phyloP scores from a whole-genome alignment of 2,888 invertebrate genomes.

The Geophilus truncorum region DNA sequence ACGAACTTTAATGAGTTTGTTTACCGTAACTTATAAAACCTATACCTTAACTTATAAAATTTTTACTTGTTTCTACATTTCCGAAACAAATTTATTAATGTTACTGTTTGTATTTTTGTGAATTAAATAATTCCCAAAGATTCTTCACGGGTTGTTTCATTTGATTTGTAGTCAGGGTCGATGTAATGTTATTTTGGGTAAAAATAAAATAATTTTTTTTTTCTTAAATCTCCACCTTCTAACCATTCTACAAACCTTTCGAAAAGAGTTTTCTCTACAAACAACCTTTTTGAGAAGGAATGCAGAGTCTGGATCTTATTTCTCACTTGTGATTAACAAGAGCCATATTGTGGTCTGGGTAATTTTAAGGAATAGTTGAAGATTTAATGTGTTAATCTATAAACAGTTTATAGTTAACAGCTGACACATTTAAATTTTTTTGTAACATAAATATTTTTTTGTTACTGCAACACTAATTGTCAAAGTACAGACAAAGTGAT shows the following conservation, averaged over 20 bases:
- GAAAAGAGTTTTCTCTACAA: not conserved
- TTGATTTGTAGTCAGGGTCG: not conserved
- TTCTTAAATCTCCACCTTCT: not conserved
- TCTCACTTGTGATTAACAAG: conserved; percentile 3
- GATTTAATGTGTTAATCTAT: not conserved
- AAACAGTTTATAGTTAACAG: too few relatives aligned
- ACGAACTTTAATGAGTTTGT: too few relatives aligned
- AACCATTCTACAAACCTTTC: not conserved
- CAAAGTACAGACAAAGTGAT: not conserved
- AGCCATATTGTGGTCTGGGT: not conserved
- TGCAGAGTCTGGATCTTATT: not conserved
- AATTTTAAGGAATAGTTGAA: not conserved
- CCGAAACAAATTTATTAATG: too few relatives aligned
- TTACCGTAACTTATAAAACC: too few relatives aligned
- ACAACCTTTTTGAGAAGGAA: not conserved
- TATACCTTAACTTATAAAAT: too few relatives aligned
- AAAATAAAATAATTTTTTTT: too few relatives aligned
- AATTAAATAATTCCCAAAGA: not conserved
- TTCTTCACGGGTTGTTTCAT: not conserved
- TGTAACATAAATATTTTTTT: too few relatives aligned
- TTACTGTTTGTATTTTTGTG: too few relatives aligned
- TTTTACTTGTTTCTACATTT: too few relatives aligned
- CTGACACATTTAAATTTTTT: too few relatives aligned
- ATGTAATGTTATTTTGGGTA: not conserved
- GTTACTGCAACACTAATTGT: too few relatives aligned